Percentiles rank a stretch among this genome's conserved stretches.
These are phyloP conservation scores for Meteorus sp. DNA, from an alignment of 1,140 invertebrate species.

Conservation along the genomic window DNA sequence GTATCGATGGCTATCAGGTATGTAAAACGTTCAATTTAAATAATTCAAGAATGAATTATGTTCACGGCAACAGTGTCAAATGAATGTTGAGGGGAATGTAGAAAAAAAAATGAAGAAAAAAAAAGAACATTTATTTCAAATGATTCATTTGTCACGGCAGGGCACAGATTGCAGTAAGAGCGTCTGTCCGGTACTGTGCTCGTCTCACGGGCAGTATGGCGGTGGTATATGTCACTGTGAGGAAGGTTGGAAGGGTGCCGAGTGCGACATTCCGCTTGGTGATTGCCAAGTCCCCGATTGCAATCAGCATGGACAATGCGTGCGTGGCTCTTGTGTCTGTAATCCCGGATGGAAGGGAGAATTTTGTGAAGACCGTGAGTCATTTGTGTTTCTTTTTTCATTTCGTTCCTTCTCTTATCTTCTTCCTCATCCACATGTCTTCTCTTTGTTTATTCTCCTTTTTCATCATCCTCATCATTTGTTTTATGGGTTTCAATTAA, in stretches of 20 bases:
- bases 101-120: too few species aligned
- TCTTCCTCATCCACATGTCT: too few species aligned
- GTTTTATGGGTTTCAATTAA: neutral
- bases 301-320: constrained; percentile 87
- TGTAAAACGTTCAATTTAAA: constrained; percentile 56
- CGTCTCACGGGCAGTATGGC: constrained; percentile 93
- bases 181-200: constrained; percentile 96
- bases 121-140: neutral
- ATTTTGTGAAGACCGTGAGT: constrained; percentile 81
- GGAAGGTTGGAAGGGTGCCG: constrained; percentile 93
- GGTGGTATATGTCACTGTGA: constrained; percentile 95
- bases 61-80: too few species aligned
- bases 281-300: constrained; percentile 93
- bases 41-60: neutral
- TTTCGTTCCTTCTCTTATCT: neutral
- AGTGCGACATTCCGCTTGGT: constrained; percentile 89
- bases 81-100: too few species aligned
- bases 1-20: constrained; percentile 93
- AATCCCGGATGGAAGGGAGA: constrained; percentile 86
- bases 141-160: constrained; percentile 30
- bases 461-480: too few species aligned
- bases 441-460: neutral
- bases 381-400: constrained; percentile 8
- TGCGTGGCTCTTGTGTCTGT: constrained; percentile 86
- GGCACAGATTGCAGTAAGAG: constrained; percentile 65